phyloP scores from a whole-genome alignment of 2,888 invertebrate species.

The Trichacis sp. region DNA sequence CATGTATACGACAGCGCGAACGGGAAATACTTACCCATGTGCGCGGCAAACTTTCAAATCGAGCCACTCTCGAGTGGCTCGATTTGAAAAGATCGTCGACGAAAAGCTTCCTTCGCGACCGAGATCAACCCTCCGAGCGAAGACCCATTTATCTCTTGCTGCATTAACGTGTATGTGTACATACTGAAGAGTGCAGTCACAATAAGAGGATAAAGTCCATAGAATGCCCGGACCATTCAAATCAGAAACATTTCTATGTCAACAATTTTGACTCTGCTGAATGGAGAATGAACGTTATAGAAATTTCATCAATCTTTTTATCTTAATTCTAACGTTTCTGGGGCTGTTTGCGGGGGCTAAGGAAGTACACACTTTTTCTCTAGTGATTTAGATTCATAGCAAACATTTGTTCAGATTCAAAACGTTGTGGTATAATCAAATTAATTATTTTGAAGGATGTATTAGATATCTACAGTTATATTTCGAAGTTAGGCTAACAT shows the following conservation, averaged over 20 bases:
- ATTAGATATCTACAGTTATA: too few relatives aligned
- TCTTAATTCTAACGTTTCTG: background rate
- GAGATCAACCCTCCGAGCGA: background rate
- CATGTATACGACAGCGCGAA: background rate
- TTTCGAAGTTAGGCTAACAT: too few relatives aligned
- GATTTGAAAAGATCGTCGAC: background rate
- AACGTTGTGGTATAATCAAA: too few relatives aligned
- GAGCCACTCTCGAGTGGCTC: background rate
- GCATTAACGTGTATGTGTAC: background rate
- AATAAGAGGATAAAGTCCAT: conserved; percentile 1
- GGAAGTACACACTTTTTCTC: too few relatives aligned
- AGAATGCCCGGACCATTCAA: background rate
- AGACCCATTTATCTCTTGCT: background rate
- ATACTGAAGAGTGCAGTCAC: conserved; percentile 1
- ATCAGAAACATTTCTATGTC: background rate
- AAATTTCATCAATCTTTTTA: background rate
- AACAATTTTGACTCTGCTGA: background rate
- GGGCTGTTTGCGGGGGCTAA: too few relatives aligned
- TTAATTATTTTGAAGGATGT: too few relatives aligned
- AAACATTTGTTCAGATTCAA: too few relatives aligned
- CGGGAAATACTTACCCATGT: background rate
- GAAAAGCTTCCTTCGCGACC: background rate
- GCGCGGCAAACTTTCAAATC: too few relatives aligned
- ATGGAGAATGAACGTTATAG: background rate
- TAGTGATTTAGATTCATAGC: too few relatives aligned